Percentiles rank a stretch among this genome's conserved stretches.
phyloP scores from a whole-genome alignment of 1,140 invertebrate species.

The Apolygus lucorum region DNA sequence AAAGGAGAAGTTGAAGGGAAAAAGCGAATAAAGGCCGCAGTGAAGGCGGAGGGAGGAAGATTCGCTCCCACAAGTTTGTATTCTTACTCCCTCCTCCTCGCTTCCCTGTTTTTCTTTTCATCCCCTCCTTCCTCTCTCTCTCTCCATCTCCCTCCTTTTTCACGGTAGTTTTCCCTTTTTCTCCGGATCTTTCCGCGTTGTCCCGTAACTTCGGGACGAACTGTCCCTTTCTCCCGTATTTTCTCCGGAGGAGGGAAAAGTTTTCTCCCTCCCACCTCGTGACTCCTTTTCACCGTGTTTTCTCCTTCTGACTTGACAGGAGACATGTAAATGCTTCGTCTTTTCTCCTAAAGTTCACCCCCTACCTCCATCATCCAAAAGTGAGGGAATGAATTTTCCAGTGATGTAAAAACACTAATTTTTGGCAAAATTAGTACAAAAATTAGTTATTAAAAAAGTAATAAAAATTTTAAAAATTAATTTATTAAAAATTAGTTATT shows the following conservation, averaged over 20 bases:
- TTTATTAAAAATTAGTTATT: too few relatives aligned
- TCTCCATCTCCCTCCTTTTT: neutral
- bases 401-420: too few relatives aligned
- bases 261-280: neutral
- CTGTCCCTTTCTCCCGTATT: too few relatives aligned
- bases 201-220: neutral
- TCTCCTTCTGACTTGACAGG: neutral
- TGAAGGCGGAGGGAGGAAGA: neutral
- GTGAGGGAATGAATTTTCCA: too few relatives aligned
- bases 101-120: neutral
- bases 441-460: too few relatives aligned
- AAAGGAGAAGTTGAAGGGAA: conserved; percentile 7
- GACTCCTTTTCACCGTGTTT: too few relatives aligned
- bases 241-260: too few relatives aligned
- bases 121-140: neutral
- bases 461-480: too few relatives aligned
- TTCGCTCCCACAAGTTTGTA: conserved; percentile 3
- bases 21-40: neutral
- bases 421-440: too few relatives aligned
- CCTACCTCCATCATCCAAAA: too few relatives aligned
- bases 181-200: neutral
- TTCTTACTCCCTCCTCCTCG: neutral
- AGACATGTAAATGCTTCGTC: conserved; percentile 1
- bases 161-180: neutral
- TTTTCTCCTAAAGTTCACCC: too few relatives aligned